Conservation (phyloP, 2,797 vertebrate species). For the Agapornis canus region DNA sequence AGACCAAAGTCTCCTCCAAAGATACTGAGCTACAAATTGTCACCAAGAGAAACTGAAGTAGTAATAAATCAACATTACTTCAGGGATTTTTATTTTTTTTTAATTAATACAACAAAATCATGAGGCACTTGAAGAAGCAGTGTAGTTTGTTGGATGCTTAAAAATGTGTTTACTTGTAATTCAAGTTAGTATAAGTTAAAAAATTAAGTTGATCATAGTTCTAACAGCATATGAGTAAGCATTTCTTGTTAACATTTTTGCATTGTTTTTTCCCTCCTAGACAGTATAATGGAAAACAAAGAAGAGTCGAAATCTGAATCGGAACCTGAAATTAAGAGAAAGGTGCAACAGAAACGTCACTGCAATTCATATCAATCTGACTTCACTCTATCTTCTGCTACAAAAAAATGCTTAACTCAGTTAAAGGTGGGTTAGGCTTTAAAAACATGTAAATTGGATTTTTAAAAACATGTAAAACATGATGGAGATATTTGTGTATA, state of each 20-base stretch:
- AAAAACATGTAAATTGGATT: neutral
- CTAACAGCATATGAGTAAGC: neutral
- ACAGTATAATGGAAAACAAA: constrained; percentile 71
- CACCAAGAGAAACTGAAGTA: neutral
- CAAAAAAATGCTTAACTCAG: constrained; percentile 76
- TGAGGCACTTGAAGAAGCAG: neutral
- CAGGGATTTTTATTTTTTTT: neutral
- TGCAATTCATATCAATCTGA: constrained; percentile 66
- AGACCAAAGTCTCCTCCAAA: neutral
- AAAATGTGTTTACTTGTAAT: neutral
- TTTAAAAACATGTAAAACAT: neutral
- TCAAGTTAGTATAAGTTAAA: neutral
- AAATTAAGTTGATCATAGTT: neutral
- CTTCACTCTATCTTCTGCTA: constrained; percentile 54
- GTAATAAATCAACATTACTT: neutral
- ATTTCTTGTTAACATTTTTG: neutral
- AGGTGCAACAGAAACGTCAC: constrained; percentile 76
- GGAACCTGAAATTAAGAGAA: constrained; percentile 77
- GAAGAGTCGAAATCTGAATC: constrained; percentile 73
- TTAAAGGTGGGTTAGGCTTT: constrained; percentile 74
- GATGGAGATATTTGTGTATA: neutral
- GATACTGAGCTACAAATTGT: neutral
- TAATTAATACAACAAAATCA: neutral
- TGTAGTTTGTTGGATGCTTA: neutral
- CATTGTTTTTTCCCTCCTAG: constrained; percentile 48